These are phyloP conservation scores for Clupea harengus DNA, from an alignment of 2,113 vertebrate genomes.

Conservation along the genomic window DNA sequence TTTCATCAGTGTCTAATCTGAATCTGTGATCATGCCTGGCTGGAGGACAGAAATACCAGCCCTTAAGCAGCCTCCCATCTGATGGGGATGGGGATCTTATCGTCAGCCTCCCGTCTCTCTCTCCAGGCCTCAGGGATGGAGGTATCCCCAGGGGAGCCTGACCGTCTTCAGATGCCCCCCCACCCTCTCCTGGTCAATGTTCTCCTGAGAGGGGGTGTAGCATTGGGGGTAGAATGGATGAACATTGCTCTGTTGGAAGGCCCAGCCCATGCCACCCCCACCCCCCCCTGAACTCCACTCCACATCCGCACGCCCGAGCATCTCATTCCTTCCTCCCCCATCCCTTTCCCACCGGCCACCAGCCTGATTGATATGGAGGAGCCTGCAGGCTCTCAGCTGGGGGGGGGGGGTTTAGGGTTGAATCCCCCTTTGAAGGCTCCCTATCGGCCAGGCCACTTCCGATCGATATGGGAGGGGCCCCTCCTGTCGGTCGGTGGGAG, in stretches of 20 bases:
- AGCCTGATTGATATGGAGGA: conserved; percentile 17
- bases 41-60: neutral
- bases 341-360: neutral
- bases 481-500: neutral
- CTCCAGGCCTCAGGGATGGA: no score
- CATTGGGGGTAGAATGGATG: no score
- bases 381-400: conserved; percentile 33
- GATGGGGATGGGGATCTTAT: neutral
- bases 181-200: no score
- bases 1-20: neutral
- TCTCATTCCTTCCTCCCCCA: conserved; percentile 22
- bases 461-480: neutral
- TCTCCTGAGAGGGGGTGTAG: no score
- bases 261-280: neutral
- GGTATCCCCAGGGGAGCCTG: no score
- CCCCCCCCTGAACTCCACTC: conserved; percentile 33
- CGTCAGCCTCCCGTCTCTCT: neutral
- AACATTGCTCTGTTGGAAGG: no score
- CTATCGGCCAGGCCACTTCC: neutral
- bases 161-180: no score
- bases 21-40: neutral
- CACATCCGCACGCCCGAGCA: conserved; percentile 49
- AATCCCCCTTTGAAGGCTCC: neutral
- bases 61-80: neutral
- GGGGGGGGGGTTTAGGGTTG: neutral